A percentile compares a stretch with the other conserved stretches of the same genome.
Evolutionary conservation across 2,797 vertebrate species (phyloP).

Genomic region (Cynodonichthys magdalenae): DNA sequence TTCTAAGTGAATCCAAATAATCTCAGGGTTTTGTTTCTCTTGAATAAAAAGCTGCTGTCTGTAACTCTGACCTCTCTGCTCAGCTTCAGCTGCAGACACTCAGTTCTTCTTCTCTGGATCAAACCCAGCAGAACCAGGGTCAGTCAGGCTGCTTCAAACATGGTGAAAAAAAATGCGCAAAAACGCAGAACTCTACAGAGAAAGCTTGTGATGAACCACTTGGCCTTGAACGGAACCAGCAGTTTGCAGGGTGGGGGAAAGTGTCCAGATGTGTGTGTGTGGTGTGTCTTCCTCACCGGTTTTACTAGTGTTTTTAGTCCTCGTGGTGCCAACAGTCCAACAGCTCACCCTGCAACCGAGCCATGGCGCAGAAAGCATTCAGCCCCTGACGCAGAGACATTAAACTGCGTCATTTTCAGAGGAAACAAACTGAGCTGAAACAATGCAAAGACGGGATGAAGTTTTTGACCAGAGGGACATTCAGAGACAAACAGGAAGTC

Average conservation of each 20-base stretch:
- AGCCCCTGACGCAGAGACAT: too few relatives aligned
- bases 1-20: too few relatives aligned
- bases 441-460: too few relatives aligned
- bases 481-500: too few relatives aligned
- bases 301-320: constrained; percentile 59
- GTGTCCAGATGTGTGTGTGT: constrained; percentile 68
- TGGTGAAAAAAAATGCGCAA: constrained; percentile 4
- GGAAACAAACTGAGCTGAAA: too few relatives aligned
- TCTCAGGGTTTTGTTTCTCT: too few relatives aligned
- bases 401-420: too few relatives aligned
- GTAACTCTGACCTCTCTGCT: constrained; percentile 35
- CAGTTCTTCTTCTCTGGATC: not conserved
- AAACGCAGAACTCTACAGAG: not conserved
- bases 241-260: constrained; percentile 55
- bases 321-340: constrained; percentile 32
- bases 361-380: too few relatives aligned
- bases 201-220: constrained; percentile 35
- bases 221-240: constrained; percentile 54
- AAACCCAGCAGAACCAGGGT: constrained; percentile 36
- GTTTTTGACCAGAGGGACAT: too few relatives aligned
- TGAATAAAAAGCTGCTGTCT: too few relatives aligned
- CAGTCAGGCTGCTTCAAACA: constrained; percentile 24
- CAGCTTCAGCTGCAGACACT: constrained; percentile 54
- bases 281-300: constrained; percentile 35
- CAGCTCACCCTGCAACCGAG: too few relatives aligned